phyloP scores from a whole-genome alignment of 1,140 invertebrate genomes.

The Zaprionus lachaisei region DNA sequence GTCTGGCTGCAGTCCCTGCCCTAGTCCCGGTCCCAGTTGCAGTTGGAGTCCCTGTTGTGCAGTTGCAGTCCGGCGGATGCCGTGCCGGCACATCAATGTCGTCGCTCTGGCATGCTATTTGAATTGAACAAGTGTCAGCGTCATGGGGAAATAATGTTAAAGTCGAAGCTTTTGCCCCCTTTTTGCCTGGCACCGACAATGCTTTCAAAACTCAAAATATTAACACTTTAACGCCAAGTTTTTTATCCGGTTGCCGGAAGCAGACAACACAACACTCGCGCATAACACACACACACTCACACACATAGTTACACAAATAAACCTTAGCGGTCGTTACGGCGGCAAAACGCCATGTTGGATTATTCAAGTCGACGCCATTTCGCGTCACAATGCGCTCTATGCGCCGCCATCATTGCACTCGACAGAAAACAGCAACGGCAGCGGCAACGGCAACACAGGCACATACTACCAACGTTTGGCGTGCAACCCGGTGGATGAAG shows the following conservation, averaged over 20 bases:
- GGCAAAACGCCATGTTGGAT: constrained; percentile 81
- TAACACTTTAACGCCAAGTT: constrained; percentile 82
- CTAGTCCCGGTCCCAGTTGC: background rate
- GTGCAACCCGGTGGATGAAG: constrained; percentile 68
- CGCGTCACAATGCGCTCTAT: constrained; percentile 80
- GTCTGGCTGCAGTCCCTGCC: background rate
- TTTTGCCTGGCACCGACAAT: constrained; percentile 42
- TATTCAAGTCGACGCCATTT: constrained; percentile 82
- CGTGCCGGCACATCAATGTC: constrained; percentile 79
- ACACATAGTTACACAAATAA: constrained; percentile 39
- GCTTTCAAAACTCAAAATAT: constrained; percentile 82
- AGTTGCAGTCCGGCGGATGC: constrained; percentile 50
- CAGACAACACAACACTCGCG: constrained; percentile 59
- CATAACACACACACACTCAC: constrained; percentile 14
- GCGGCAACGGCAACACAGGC: constrained; percentile 20
- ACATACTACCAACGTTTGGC: constrained; percentile 12
- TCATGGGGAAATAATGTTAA: constrained; percentile 70
- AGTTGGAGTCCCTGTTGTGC: constrained; percentile 21
- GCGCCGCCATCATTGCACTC: constrained; percentile 78
- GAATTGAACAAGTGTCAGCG: constrained; percentile 81
- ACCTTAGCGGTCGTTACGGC: constrained; percentile 59
- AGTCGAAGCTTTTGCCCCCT: constrained; percentile 34
- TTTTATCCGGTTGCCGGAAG: constrained; percentile 81
- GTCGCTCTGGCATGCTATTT: constrained; percentile 74
- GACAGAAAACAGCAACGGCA: constrained; percentile 62